Evolutionary conservation across 2,888 invertebrate species (phyloP).

Genomic region (Meliscaeva auricollis): DNA sequence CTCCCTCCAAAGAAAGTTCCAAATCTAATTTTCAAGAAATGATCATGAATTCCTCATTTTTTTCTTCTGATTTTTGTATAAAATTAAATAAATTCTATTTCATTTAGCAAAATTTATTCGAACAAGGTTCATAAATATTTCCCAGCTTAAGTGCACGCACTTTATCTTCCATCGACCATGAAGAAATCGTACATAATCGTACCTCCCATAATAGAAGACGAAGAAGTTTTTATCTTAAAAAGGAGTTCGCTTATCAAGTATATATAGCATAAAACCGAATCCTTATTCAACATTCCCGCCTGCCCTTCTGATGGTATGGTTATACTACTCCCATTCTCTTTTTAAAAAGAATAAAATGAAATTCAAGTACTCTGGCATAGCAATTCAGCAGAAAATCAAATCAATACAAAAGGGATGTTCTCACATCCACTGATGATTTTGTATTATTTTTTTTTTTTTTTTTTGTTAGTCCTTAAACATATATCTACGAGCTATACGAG

Average conservation of each 20-base stretch:
- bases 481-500: not conserved
- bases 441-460: conserved; percentile 27
- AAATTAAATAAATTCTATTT: too few species aligned
- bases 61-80: too few species aligned
- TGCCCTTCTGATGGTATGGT: not conserved
- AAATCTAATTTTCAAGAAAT: too few species aligned
- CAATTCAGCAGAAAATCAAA: conserved; percentile 76
- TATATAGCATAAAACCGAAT: conserved; percentile 41
- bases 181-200: not conserved
- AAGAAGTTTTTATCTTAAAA: conserved; percentile 33
- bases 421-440: conserved; percentile 1
- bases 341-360: conserved; percentile 61
- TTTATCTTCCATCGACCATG: conserved; percentile 42
- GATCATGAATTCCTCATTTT: too few species aligned
- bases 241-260: conserved; percentile 60
- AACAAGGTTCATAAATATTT: conserved; percentile 63
- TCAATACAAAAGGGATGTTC: conserved; percentile 70
- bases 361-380: conserved; percentile 67
- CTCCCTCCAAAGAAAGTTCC: too few species aligned
- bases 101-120: conserved; percentile 35
- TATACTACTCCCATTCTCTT: conserved; percentile 35
- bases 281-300: conserved; percentile 23
- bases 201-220: not conserved
- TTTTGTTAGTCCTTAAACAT: conserved; percentile 13
- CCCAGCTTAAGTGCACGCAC: conserved; percentile 40